Percentiles rank a stretch among this genome's conserved stretches.
Conservation (phyloP, 1,140 invertebrate species). For the Sinella curviseta region DNA sequence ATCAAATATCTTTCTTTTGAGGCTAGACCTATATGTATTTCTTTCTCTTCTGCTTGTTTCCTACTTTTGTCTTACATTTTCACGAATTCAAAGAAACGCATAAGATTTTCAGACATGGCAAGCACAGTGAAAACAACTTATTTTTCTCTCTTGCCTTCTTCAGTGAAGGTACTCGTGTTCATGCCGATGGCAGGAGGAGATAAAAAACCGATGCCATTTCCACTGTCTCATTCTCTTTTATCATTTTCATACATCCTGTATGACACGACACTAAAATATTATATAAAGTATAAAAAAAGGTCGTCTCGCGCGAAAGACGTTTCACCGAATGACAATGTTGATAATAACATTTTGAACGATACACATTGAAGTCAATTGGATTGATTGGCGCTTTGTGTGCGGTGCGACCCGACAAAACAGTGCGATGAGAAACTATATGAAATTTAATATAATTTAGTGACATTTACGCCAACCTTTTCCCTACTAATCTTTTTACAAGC, state of each 20-base stretch:
- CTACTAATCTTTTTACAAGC: too few relatives aligned
- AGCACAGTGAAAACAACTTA: not conserved
- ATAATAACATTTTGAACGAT: not conserved
- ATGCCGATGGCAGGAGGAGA: not conserved
- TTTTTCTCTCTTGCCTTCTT: not conserved
- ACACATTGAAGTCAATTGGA: not conserved
- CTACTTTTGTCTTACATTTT: not conserved
- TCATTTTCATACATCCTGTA: not conserved
- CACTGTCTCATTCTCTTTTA: not conserved
- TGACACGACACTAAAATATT: not conserved
- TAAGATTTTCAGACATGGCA: not conserved
- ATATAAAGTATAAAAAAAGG: not conserved
- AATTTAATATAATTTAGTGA: not conserved
- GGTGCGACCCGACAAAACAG: too few relatives aligned
- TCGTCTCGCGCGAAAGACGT: not conserved
- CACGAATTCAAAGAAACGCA: not conserved
- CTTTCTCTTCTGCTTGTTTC: not conserved
- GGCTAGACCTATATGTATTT: not conserved
- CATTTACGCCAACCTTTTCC: not conserved
- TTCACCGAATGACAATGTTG: not conserved
- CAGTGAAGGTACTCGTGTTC: not conserved
- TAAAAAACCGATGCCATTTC: not conserved
- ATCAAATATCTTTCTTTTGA: slow-evolving; percentile 2
- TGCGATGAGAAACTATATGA: not conserved
- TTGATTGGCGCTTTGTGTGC: not conserved